Evolutionary conservation across 2,113 vertebrate genomes (phyloP), one percentile per base, ranked within the genome.

Genomic region (Poecile atricapillus): DNA sequence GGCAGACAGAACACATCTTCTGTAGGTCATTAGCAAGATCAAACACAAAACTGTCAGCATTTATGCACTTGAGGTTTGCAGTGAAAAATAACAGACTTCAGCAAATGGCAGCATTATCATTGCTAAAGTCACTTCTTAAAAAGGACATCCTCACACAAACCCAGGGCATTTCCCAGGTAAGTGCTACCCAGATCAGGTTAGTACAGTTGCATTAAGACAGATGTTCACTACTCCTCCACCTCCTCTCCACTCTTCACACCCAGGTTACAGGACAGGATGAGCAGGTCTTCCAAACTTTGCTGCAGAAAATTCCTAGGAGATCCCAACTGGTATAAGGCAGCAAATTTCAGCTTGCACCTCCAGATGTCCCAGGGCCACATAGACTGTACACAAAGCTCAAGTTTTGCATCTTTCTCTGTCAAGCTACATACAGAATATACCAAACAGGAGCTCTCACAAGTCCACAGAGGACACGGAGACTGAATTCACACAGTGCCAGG

Each of bases 201-300:
- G 73, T 9, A 7, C 4, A 85, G 31, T 21, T 44, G 24, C 30
- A 59, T 24, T 37, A 49, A 41, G 28, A 86, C 11, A 65, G 30
- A 50, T 23, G 43, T 13, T 76, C 15, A 19, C 25, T 64, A 28
- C 22, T 83, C 37, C 47, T 83, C 24, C 43, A 70, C 23, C 21
- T 16, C 8, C 12, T 71, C 74, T 63, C 53, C 23, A 41, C 28
- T 44, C 52, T 58, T 71, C 4, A 1, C 20, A n/a, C 19, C 11
- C 28, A 50, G 9, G 41, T 28, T 55, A 53, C 13, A 1, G 0
- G 4, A 55, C 0, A 7, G n/a, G 13, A 46, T 43, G 47, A 43
- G 23, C 18, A 77, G 18, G 35, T 50, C 33, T 89, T 77, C 68
- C 44, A 63, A 7, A 3, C 16, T 76, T 47, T 37, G 25, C 49